Percentiles rank a stretch among this genome's conserved stretches.
These are phyloP conservation scores for Acheta domesticus DNA, from an alignment of 2,888 invertebrate species.

Conservation along the genomic window DNA sequence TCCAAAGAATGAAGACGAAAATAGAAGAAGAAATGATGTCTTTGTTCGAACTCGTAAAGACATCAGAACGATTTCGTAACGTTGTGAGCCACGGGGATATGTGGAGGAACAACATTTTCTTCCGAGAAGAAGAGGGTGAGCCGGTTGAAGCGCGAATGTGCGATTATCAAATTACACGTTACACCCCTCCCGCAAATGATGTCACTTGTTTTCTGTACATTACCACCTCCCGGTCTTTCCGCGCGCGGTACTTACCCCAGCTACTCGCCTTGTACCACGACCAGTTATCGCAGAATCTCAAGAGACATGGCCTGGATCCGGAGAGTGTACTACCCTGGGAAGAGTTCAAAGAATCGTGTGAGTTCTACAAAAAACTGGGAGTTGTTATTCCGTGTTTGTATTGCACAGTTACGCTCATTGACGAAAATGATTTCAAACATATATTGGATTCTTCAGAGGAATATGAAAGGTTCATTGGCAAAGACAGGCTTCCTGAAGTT, in stretches of 20 bases:
- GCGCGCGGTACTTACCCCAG: neutral
- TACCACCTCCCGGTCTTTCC: neutral
- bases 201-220: constrained; percentile 18
- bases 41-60: neutral
- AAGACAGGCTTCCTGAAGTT: neutral
- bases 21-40: neutral
- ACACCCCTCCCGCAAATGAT: constrained; percentile 24
- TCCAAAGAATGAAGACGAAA: neutral
- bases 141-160: constrained; percentile 5
- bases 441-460: neutral
- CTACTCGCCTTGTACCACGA: neutral
- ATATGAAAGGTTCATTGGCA: neutral
- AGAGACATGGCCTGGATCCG: neutral
- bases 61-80: neutral
- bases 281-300: neutral
- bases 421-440: neutral
- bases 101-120: constrained; percentile 10
- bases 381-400: neutral
- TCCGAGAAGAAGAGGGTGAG: neutral
- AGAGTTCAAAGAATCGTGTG: neutral
- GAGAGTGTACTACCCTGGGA: neutral
- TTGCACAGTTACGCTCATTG: neutral
- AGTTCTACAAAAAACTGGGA: neutral
- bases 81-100: neutral
- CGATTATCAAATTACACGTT: constrained; percentile 21